These are phyloP conservation scores for Lepus townsendii DNA, from an alignment of 2,797 vertebrate species.

Conservation along the genomic window DNA sequence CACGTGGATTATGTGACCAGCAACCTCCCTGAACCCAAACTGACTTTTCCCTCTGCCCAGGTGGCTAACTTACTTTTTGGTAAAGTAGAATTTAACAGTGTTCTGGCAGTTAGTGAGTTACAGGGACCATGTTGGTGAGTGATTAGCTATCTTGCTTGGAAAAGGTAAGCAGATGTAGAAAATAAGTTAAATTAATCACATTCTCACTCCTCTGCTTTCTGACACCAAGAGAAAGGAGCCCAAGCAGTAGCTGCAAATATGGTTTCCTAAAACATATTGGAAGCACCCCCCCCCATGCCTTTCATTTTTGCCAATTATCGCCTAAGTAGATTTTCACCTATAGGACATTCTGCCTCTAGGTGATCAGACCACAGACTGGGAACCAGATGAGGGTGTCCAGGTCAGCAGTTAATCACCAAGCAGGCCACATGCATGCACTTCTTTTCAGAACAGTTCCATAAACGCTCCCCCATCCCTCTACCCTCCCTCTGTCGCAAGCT, in stretches of 20 bases:
- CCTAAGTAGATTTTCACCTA: not conserved
- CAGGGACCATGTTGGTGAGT: not conserved
- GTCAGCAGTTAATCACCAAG: not conserved
- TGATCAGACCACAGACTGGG: not conserved
- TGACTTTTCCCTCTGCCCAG: not conserved
- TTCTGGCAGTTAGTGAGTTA: not conserved
- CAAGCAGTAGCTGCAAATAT: not conserved
- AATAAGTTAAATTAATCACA: not conserved
- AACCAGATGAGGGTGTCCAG: not conserved
- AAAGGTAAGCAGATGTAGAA: not conserved
- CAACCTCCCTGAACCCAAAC: not conserved
- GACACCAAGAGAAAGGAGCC: not conserved
- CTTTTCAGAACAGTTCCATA: slow-evolving; percentile 40
- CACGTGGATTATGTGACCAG: not conserved
- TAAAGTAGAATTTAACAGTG: not conserved
- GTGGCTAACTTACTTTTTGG: not conserved
- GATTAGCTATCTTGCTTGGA: not conserved
- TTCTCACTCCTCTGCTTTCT: not conserved
- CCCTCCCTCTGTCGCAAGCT: not conserved
- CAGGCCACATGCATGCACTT: not conserved
- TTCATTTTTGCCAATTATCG: not conserved
- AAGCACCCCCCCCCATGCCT: not conserved
- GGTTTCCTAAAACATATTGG: not conserved
- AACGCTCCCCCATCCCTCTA: not conserved
- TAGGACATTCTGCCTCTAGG: not conserved